These are phyloP conservation scores for Lydus trimaculatus DNA, from an alignment of 2,888 invertebrate species.

Conservation along the genomic window DNA sequence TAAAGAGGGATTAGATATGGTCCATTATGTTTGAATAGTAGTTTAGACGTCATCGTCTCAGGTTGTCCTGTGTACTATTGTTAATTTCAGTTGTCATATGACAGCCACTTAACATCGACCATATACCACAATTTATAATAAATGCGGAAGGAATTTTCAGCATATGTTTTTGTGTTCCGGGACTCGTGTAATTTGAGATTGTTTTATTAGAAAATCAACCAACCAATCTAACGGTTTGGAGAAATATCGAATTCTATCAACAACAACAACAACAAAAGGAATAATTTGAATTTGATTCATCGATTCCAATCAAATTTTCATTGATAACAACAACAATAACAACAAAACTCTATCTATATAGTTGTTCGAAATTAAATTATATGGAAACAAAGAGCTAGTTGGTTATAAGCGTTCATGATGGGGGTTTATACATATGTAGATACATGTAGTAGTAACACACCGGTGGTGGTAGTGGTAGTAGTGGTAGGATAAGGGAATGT, in stretches of 20 bases:
- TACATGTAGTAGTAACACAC: not conserved
- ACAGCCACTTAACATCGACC: constrained; percentile 57
- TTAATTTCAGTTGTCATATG: constrained; percentile 47
- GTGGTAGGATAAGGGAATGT: constrained; percentile 44
- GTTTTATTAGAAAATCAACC: constrained; percentile 38
- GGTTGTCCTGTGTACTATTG: constrained; percentile 53
- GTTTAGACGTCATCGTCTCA: constrained; percentile 51
- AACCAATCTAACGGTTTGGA: not conserved
- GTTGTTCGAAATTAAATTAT: constrained; percentile 58
- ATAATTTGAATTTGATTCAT: not conserved
- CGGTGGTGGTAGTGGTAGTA: no score
- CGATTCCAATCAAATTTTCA: not conserved
- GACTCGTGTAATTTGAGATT: constrained; percentile 44
- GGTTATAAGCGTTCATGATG: constrained; percentile 34
- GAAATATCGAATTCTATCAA: not conserved
- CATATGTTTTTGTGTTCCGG: constrained; percentile 44
- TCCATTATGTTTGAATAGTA: constrained; percentile 54
- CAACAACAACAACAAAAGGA: not conserved
- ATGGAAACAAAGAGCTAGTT: constrained; percentile 52
- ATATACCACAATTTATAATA: constrained; percentile 36
- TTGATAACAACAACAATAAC: no score
- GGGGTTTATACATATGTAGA: not conserved
- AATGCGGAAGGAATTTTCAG: constrained; percentile 49
- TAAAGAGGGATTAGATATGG: constrained; percentile 45
- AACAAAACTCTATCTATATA: constrained; percentile 42